Base-by-base conservation (phyloP, 2,797 vertebrate species). In the Acipenser oxyrinchus region DNA sequence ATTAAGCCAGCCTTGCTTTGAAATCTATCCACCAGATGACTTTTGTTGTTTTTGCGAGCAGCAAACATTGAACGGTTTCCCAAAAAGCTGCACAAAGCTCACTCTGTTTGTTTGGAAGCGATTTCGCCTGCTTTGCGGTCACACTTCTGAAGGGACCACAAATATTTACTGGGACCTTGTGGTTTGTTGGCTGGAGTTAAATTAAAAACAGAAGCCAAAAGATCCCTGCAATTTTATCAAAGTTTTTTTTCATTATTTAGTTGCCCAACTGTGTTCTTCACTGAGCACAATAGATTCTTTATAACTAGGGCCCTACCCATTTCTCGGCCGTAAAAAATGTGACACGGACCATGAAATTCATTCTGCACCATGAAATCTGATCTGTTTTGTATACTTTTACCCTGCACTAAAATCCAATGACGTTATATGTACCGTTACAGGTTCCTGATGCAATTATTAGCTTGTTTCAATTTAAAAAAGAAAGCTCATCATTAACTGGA, bases 81-180 rank as follows among this genome's bases (percentile, higher is more conserved):
- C 85, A 80, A 88, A 82, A 64, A 78, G 87, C 83, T 86, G 76
- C 64, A 68, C 68, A 49, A 69, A 71, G 71, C 70, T 79, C 76
- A 70, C 81, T 62, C 18, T 62, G 60, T 62, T 62, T 85, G 84
- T 89, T 89, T 87, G 83, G 85, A 87, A 87, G 85, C 83, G 79
- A 73, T 81, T 79, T 85, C 79, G 78, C 77, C 76, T 55, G 78
- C 84, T 82, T 83, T 82, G 80, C 81, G 83, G 81, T 80, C 83
- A 83, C 81, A 79, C 78, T 81, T 80, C 83, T 86, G 85, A 87
- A 82, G 83, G 84, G 80, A 78, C 81, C 87, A 84, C 85, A 88
- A 88, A 90, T 89, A 87, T 89, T 87, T 88, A 87, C 81, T 78
- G 76, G 77, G 75, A 78, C 81, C 79, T 67, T 67, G 78, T 75